Conservation (phyloP, 1,140 invertebrate species). For the Neodiprion fabricii region DNA sequence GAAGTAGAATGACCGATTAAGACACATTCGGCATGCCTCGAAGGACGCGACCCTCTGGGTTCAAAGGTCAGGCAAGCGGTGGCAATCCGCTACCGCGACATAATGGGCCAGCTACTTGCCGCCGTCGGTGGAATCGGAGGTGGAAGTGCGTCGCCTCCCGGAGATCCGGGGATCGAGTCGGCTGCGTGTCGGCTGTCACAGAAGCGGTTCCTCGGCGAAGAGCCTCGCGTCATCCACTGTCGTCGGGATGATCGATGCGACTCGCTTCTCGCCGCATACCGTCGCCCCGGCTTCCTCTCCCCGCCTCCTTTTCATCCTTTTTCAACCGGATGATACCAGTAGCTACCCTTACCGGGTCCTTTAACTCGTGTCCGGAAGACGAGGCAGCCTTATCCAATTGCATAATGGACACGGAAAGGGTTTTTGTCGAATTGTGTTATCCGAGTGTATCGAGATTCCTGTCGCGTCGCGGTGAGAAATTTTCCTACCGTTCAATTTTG, state of each 20-base stretch:
- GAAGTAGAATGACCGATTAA: too few species aligned
- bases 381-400: too few species aligned
- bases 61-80: background rate
- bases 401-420: too few species aligned
- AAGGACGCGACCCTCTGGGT: background rate
- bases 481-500: too few species aligned
- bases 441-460: too few species aligned
- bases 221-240: background rate
- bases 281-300: background rate
- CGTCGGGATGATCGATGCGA: conserved; percentile 10
- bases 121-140: background rate
- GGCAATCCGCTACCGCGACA: background rate
- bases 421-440: too few species aligned
- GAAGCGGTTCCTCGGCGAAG: conserved; percentile 9
- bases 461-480: too few species aligned
- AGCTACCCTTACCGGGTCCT: too few species aligned
- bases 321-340: background rate
- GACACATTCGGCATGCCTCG: too few species aligned
- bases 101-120: background rate
- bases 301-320: background rate
- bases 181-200: conserved; percentile 14
- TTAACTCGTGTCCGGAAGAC: too few species aligned
- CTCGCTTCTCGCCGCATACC: conserved; percentile 9
- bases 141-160: background rate
- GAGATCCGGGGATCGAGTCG: background rate